Conservation (phyloP, 2,888 invertebrate genomes). For the Melanchra persicariae region DNA sequence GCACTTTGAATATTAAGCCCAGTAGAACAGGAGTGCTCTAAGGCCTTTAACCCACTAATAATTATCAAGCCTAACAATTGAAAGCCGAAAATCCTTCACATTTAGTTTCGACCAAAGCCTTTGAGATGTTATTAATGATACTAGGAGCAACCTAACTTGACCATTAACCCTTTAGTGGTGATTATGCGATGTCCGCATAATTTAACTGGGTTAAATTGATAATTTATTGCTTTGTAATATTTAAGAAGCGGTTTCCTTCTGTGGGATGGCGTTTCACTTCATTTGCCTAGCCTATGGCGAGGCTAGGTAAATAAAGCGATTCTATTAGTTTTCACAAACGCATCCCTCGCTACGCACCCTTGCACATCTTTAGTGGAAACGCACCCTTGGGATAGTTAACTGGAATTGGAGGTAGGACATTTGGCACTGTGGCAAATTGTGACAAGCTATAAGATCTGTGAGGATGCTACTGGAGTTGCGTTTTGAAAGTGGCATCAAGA, state of each 20-base stretch:
- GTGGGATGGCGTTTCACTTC: too few relatives aligned
- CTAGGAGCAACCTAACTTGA: constrained; percentile 26
- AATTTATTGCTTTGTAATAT: constrained; percentile 36
- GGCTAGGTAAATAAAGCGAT: too few relatives aligned
- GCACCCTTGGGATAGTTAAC: too few relatives aligned
- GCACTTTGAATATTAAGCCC: neutral
- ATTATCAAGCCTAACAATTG: constrained; percentile 20
- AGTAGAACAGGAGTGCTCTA: neutral
- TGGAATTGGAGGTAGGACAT: too few relatives aligned
- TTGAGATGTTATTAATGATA: constrained; percentile 45
- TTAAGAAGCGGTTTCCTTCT: constrained; percentile 5
- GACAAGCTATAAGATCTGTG: neutral
- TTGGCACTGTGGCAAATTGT: too few relatives aligned
- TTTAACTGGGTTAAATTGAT: constrained; percentile 28
- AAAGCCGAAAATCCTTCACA: constrained; percentile 43
- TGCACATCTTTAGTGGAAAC: too few relatives aligned
- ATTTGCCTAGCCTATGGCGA: too few relatives aligned
- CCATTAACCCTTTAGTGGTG: constrained; percentile 43
- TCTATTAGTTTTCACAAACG: too few relatives aligned
- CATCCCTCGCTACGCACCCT: too few relatives aligned
- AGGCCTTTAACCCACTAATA: neutral
- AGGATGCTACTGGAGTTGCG: neutral
- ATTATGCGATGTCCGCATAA: constrained; percentile 34
- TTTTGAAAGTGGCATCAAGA: too few relatives aligned
- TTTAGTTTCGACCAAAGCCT: constrained; percentile 19